Conservation (phyloP, 2,797 vertebrate genomes). For the Chelmon rostratus region DNA sequence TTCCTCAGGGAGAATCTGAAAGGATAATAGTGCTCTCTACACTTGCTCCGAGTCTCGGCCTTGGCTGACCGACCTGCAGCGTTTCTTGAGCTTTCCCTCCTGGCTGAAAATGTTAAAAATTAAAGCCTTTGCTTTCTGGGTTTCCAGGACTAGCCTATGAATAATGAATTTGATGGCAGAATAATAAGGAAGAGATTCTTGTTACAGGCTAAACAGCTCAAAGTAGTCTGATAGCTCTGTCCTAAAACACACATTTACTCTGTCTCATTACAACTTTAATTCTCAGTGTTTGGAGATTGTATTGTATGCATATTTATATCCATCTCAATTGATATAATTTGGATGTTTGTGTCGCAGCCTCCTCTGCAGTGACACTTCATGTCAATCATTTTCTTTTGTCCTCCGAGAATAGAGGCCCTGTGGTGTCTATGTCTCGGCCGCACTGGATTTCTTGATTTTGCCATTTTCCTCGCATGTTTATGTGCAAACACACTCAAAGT, state of each 20-base stretch:
- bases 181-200: slow-evolving; percentile 21
- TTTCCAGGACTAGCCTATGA: slow-evolving; percentile 34
- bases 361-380: slow-evolving; percentile 27
- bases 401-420: slow-evolving; percentile 17
- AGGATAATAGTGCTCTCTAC: slow-evolving; percentile 8
- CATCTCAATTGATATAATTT: slow-evolving; percentile 18
- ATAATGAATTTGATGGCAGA: slow-evolving; percentile 40
- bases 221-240: slow-evolving; percentile 17
- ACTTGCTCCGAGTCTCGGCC: background rate
- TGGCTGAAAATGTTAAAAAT: slow-evolving; percentile 28
- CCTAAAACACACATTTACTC: slow-evolving; percentile 20
- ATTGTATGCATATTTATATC: slow-evolving; percentile 22
- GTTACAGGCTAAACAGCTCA: slow-evolving; percentile 15
- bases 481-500: slow-evolving; percentile 6
- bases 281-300: background rate
- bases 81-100: slow-evolving; percentile 6
- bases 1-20: slow-evolving; percentile 21
- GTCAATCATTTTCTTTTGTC: background rate
- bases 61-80: slow-evolving; percentile 14
- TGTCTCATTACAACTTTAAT: slow-evolving; percentile 9
- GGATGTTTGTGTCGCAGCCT: slow-evolving; percentile 31
- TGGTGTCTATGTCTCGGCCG: slow-evolving; percentile 19
- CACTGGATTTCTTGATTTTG: slow-evolving; percentile 27
- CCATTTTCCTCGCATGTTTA: background rate
- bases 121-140: slow-evolving; percentile 37